These are phyloP conservation scores for Zeus faber DNA, from an alignment of 2,113 vertebrate genomes.

Conservation along the genomic window DNA sequence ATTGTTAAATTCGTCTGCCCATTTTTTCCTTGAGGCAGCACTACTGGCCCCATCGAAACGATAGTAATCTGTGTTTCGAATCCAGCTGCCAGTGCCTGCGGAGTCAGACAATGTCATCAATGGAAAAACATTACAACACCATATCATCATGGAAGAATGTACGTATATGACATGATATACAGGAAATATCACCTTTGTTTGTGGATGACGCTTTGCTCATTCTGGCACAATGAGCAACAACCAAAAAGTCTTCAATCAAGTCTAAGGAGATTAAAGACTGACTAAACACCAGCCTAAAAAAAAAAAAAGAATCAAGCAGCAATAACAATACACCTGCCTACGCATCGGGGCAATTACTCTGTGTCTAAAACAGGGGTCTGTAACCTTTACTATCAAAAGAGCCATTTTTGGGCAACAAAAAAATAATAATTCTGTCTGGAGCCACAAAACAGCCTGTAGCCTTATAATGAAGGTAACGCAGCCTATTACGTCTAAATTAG, in stretches of 20 bases:
- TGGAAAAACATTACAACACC: constrained; percentile 8
- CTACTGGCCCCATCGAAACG: constrained; percentile 89
- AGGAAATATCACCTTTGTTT: constrained; percentile 82
- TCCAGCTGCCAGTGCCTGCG: constrained; percentile 84
- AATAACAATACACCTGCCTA: neutral
- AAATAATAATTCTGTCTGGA: too few species aligned
- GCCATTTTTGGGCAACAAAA: too few species aligned
- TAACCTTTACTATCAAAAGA: too few species aligned
- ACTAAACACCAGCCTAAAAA: constrained; percentile 91
- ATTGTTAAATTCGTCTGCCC: constrained; percentile 90
- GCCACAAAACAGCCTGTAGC: too few species aligned
- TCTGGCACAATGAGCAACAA: constrained; percentile 78
- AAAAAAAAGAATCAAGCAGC: constrained; percentile 12
- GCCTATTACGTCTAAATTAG: too few species aligned
- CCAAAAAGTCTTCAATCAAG: constrained; percentile 92
- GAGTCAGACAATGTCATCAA: neutral
- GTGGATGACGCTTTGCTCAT: constrained; percentile 69
- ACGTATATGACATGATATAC: neutral
- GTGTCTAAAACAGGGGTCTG: too few species aligned
- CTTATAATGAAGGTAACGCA: too few species aligned
- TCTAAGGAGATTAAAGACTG: constrained; percentile 93
- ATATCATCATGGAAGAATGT: neutral
- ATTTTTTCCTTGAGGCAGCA: constrained; percentile 85
- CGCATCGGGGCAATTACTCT: neutral
- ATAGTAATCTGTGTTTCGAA: constrained; percentile 92